Conservation (phyloP, 2,797 vertebrate genomes). For the Brachyrhaphis roseni region DNA sequence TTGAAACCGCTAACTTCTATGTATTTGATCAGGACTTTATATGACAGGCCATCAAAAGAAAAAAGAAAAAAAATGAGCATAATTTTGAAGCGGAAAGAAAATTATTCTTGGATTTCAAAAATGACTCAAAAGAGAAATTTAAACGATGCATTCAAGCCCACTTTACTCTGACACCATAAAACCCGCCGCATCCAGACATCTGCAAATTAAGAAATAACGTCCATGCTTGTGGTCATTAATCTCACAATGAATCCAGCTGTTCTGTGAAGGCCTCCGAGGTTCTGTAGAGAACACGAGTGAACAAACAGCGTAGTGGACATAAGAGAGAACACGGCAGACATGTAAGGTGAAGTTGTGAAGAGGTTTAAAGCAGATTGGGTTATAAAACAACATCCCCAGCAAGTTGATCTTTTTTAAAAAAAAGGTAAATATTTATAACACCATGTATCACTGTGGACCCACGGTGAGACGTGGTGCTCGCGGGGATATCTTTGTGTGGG, state of each 20-base stretch:
- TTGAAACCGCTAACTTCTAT: background rate
- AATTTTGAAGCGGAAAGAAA: background rate
- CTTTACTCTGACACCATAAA: background rate
- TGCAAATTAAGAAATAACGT: background rate
- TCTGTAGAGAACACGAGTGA: background rate
- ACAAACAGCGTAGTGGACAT: background rate
- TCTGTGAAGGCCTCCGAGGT: background rate
- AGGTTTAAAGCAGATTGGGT: background rate
- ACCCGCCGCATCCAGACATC: background rate
- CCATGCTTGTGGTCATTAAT: background rate
- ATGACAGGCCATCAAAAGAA: background rate
- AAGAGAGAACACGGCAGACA: background rate
- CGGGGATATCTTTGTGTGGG: background rate
- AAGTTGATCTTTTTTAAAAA: background rate
- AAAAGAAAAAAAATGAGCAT: background rate
- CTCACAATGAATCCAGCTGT: background rate
- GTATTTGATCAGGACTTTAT: background rate
- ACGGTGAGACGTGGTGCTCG: background rate
- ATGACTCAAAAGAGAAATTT: background rate
- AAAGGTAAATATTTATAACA: background rate
- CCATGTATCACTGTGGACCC: background rate
- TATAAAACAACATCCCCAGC: background rate
- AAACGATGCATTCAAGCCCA: background rate
- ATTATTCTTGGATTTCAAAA: background rate
- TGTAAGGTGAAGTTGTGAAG: background rate